phyloP scores from a whole-genome alignment of 2,113 vertebrate species.

The Benitochromis conjunctus region DNA sequence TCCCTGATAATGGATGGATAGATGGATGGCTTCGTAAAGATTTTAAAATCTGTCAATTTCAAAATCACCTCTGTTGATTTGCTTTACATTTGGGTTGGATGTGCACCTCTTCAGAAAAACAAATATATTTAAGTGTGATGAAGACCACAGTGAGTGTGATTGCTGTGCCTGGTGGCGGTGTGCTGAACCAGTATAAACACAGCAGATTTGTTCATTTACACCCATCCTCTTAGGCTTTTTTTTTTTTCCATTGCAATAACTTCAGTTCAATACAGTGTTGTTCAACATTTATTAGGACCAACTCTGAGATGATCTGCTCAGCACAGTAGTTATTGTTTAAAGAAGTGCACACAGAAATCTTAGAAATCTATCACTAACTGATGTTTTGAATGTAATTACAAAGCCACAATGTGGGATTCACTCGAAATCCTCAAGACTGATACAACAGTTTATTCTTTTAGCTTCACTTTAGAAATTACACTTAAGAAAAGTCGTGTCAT shows the following conservation, averaged over 20 bases:
- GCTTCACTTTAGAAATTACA: background rate
- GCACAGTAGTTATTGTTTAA: background rate
- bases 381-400: background rate
- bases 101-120: background rate
- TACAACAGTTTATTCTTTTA: background rate
- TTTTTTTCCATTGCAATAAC: background rate
- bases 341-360: accelerated
- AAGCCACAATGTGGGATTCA: background rate
- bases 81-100: background rate
- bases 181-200: background rate
- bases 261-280: background rate
- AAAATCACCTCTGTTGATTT: background rate
- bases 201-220: background rate
- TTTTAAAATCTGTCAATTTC: background rate
- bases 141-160: background rate
- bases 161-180: background rate
- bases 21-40: background rate
- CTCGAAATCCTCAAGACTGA: background rate
- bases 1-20: background rate
- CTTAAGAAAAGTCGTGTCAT: background rate
- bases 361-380: background rate
- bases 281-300: background rate
- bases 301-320: background rate
- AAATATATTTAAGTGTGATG: background rate
- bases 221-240: background rate